Base-by-base conservation (phyloP, 2,888 invertebrate genomes). In the Candidula unifasciata region DNA sequence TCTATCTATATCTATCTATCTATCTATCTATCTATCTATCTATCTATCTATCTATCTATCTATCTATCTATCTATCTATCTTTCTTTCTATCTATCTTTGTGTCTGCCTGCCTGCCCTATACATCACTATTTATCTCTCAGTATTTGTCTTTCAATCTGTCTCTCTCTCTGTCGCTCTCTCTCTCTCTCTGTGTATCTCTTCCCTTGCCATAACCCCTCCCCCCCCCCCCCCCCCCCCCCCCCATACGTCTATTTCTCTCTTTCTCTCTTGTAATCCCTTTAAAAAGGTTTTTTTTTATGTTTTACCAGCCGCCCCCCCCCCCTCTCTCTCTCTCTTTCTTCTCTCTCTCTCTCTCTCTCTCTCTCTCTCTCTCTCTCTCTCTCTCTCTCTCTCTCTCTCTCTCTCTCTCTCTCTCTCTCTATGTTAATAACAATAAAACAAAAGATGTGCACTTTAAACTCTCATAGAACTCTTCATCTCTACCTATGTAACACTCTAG, bases 321-420 rank as follows among this genome's bases (percentile, higher is more conserved):
- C n/a, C n/a, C n/a, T n/a, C n/a, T n/a, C n/a, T n/a, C 2, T 66
- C 35, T 30, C 16, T 21, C 44, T 69, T 21, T 69, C 24, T 68
- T n/a, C 24, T 33, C 69, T 27, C 69, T 37, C 44, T 64, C 71
- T 37, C n/a, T 57, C 37, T 73, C n/a, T 74, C 6, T 27, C 33
- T 74, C n/a, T 57, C 21, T n/a, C 27, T 57, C 33, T 76, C 33
- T 68, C 37, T 66, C 60, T 90, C 80, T 73, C 88, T 88, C 35
- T 90, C 89, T 27, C 89, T 87, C 89, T 91, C 88, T 85, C 89
- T 86, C 85, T 86, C 89, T 86, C 91, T 89, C 89, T 89, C 88
- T 69, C 89, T 89, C 73, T 86, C 84, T 80, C 88, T 90, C 86
- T 91, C 89, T 85, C 88, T 89, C 24, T 37, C 18, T 74, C 18